Conservation (phyloP, 2,113 vertebrate genomes). For the Hippocampus zosterae region DNA sequence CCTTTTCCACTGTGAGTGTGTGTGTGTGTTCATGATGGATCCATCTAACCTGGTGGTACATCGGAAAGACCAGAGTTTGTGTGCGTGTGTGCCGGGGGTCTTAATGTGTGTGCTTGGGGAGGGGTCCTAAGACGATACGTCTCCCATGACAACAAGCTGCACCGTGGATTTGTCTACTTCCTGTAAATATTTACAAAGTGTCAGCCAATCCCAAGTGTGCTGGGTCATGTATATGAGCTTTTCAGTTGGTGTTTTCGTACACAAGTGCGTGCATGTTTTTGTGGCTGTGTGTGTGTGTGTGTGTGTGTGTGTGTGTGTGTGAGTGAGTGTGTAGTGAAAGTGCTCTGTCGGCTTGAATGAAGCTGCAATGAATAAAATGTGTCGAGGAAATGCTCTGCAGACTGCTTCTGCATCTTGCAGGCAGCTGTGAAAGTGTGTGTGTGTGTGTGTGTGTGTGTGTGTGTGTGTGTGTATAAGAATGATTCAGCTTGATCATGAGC, state of each 20-base stretch:
- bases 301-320: too few species aligned
- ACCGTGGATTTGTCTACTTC: conserved; percentile 64
- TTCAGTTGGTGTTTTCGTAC: conserved; percentile 14
- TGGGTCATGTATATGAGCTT: conserved; percentile 22
- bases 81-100: conserved; percentile 24
- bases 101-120: conserved; percentile 39
- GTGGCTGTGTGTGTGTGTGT: too few species aligned
- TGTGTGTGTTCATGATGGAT: conserved; percentile 56
- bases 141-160: conserved; percentile 63
- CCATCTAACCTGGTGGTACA: conserved; percentile 41
- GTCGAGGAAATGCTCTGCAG: conserved; percentile 73
- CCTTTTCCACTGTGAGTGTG: conserved; percentile 46
- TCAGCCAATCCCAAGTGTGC: conserved; percentile 42
- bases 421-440: conserved; percentile 49
- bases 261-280: conserved; percentile 2
- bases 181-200: conserved; percentile 71
- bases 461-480: conserved; percentile 1
- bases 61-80: conserved; percentile 29
- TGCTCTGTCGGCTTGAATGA: conserved; percentile 58
- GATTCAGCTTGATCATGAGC: background rate
- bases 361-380: conserved; percentile 71
- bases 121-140: conserved; percentile 61
- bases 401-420: conserved; percentile 65
- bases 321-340: conserved; percentile 61
- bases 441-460: background rate